Conservation (phyloP, 2,888 invertebrate genomes). For the Aphodius granarius region DNA sequence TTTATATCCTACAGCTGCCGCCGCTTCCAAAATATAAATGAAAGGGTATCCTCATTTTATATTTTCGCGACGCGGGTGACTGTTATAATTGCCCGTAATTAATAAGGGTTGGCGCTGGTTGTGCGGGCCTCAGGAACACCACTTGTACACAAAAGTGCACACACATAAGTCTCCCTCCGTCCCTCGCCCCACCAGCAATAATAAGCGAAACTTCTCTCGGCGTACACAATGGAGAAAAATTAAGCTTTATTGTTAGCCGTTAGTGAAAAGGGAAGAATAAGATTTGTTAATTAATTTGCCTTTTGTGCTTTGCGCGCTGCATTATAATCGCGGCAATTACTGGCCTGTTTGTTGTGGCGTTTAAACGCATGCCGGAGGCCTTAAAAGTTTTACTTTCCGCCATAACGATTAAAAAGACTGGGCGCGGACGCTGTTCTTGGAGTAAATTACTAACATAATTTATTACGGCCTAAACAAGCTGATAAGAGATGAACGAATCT, state of each 20-base stretch:
- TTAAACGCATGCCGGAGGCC: conserved; percentile 30
- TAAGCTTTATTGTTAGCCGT: conserved; percentile 29
- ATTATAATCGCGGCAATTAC: conserved; percentile 35
- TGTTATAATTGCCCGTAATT: conserved; percentile 39
- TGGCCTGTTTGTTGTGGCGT: conserved; percentile 33
- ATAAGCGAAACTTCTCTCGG: conserved; percentile 25
- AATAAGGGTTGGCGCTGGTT: conserved; percentile 29
- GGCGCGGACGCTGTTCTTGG: background rate
- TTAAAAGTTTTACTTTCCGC: conserved; percentile 34
- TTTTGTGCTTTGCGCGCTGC: conserved; percentile 33
- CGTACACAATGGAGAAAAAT: conserved; percentile 30
- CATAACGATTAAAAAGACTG: conserved; percentile 23
- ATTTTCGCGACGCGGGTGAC: conserved; percentile 35
- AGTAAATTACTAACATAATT: background rate
- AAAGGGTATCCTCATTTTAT: conserved; percentile 39
- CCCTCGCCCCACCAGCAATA: conserved; percentile 27
- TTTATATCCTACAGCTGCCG: conserved; percentile 36
- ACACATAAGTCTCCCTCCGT: conserved; percentile 23
- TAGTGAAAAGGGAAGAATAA: conserved; percentile 27
- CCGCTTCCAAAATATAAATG: conserved; percentile 35
- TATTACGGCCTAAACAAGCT: background rate
- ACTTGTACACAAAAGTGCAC: conserved; percentile 30
- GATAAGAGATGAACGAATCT: background rate
- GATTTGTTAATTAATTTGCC: conserved; percentile 36
- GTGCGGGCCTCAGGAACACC: conserved; percentile 27